phyloP scores from a whole-genome alignment of 2,113 vertebrate species.

The Carollia perspicillata region DNA sequence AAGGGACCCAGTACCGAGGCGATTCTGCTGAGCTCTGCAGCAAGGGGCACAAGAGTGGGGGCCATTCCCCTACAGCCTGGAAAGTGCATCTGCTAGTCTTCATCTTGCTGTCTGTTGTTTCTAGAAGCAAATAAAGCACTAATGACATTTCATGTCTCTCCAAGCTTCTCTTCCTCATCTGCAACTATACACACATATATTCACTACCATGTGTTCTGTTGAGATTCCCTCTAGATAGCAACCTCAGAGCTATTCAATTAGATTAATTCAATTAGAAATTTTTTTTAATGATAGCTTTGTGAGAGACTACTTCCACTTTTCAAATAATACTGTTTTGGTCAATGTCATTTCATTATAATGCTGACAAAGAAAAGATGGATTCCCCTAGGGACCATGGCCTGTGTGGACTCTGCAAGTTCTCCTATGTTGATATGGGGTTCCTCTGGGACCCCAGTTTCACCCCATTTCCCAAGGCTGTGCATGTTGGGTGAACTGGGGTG shows the following conservation, averaged over 20 bases:
- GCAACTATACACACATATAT: not conserved
- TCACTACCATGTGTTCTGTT: not conserved
- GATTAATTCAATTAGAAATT: not conserved
- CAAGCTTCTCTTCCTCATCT: not conserved
- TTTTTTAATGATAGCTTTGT: not conserved
- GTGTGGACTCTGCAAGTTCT: not conserved
- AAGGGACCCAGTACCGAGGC: not conserved
- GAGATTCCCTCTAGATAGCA: not conserved
- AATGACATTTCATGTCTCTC: not conserved
- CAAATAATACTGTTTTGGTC: not conserved
- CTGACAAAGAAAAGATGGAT: not conserved
- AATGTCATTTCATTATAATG: not conserved
- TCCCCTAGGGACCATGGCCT: rapidly evolving
- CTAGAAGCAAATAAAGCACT: not conserved
- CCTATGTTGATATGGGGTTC: not conserved
- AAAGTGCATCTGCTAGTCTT: not conserved
- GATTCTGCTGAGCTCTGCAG: not conserved
- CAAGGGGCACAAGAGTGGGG: not conserved
- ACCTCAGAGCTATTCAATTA: not conserved
- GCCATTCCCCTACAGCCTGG: not conserved
- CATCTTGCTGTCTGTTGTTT: not conserved
- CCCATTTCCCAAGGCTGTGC: not conserved
- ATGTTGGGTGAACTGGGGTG: not conserved
- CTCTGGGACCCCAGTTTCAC: not conserved
- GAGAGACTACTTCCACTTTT: not conserved